A percentile compares a stretch with the other conserved stretches of the same genome.
These are phyloP conservation scores for Aelia acuminata DNA, from an alignment of 2,888 invertebrate genomes.

Conservation along the genomic window DNA sequence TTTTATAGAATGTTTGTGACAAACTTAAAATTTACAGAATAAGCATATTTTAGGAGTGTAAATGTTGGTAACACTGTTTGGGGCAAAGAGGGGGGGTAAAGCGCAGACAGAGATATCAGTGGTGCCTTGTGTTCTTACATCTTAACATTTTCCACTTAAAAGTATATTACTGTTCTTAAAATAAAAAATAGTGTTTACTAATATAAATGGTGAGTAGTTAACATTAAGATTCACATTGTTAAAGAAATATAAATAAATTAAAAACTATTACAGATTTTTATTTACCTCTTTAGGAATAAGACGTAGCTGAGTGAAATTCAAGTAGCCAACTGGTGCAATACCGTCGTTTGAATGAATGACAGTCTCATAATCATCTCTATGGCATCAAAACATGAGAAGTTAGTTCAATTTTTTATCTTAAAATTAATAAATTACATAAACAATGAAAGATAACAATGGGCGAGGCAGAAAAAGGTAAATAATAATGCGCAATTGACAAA, in stretches of 20 bases:
- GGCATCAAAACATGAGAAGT: slow-evolving; percentile 66
- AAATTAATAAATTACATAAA: not conserved
- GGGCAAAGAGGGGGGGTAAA: not conserved
- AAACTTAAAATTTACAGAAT: too few relatives aligned
- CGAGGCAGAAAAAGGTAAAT: not conserved
- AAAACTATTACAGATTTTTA: not conserved
- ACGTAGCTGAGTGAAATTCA: slow-evolving; percentile 87
- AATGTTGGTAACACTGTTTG: not conserved
- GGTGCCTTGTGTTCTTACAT: not conserved
- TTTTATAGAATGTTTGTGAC: too few relatives aligned
- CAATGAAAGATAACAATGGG: not conserved
- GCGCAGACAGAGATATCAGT: not conserved
- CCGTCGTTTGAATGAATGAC: slow-evolving; percentile 92
- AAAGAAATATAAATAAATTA: too few relatives aligned
- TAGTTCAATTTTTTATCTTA: not conserved
- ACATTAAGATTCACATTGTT: too few relatives aligned
- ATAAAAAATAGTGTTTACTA: not conserved
- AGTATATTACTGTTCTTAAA: not conserved
- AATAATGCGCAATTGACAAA: not conserved
- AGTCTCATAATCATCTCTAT: slow-evolving; percentile 87
- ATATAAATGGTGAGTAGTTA: not conserved
- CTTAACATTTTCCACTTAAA: not conserved
- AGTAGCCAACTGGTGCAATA: slow-evolving; percentile 94
- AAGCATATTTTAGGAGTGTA: not conserved
- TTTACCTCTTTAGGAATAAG: slow-evolving; percentile 77